These are phyloP conservation scores for Petrophora chlorosata DNA, from an alignment of 2,888 invertebrate species.

Conservation along the genomic window DNA sequence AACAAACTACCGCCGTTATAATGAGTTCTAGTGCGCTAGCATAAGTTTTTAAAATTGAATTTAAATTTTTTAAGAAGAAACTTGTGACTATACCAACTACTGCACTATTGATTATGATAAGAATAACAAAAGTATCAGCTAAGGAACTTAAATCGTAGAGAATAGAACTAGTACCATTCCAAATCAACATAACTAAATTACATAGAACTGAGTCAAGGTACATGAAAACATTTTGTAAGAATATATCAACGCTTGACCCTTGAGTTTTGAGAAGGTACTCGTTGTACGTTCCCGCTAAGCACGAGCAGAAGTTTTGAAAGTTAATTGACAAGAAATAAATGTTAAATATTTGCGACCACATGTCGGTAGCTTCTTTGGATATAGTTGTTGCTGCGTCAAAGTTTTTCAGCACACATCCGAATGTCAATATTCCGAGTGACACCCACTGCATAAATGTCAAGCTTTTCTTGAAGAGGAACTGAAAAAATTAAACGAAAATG, in stretches of 20 bases:
- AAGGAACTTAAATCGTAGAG: conserved; percentile 85
- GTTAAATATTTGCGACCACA: conserved; percentile 75
- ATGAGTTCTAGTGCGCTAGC: conserved; percentile 96
- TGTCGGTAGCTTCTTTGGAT: conserved; percentile 50
- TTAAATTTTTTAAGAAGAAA: conserved; percentile 95
- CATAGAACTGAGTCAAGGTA: conserved; percentile 97
- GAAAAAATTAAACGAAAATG: no score
- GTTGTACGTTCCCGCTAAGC: conserved; percentile 97
- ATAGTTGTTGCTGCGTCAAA: conserved; percentile 81
- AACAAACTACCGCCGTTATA: conserved; percentile 95
- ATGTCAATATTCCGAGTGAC: conserved; percentile 92
- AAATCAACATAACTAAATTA: conserved; percentile 88
- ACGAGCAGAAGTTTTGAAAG: conserved; percentile 94
- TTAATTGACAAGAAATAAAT: conserved; percentile 86
- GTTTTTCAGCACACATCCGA: conserved; percentile 96
- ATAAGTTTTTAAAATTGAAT: conserved; percentile 97
- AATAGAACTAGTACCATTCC: conserved; percentile 85
- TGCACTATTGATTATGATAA: conserved; percentile 95
- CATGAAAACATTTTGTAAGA: conserved; percentile 97
- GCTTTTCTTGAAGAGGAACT: conserved; percentile 94
- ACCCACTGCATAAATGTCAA: conserved; percentile 93
- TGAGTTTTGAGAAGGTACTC: conserved; percentile 95
- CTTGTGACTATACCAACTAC: conserved; percentile 96
- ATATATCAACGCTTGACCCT: conserved; percentile 93
- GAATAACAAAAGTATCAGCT: conserved; percentile 87